Conservation (phyloP, 2,113 vertebrate species). For the Gopherus flavomarginatus region DNA sequence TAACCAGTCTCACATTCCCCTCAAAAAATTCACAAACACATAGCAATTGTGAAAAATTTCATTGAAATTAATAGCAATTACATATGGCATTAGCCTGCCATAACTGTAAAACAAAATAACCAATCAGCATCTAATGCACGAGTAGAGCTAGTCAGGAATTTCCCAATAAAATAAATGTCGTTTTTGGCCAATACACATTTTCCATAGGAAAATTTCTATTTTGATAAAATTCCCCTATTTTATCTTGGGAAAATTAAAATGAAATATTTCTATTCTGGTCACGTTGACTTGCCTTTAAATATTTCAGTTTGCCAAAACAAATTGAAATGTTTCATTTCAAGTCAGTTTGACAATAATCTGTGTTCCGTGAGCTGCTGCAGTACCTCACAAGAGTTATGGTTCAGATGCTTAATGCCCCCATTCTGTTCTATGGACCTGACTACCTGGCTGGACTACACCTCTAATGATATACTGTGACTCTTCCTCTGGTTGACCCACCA, state of each 20-base stretch:
- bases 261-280: neutral
- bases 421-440: neutral
- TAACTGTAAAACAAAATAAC: constrained; percentile 33
- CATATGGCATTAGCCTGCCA: neutral
- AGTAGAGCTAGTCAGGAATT: neutral
- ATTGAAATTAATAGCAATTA: constrained; percentile 2
- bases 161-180: neutral
- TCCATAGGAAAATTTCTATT: neutral
- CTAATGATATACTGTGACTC: neutral
- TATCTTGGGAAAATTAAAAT: neutral
- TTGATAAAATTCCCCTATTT: neutral
- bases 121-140: neutral
- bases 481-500: neutral
- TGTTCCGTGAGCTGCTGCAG: neutral
- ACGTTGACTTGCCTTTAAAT: neutral
- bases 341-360: neutral
- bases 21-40: constrained; percentile 34
- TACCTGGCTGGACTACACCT: neutral
- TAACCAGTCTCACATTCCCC: neutral
- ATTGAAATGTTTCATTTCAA: neutral
- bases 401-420: neutral
- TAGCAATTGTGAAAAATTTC: constrained; percentile 22
- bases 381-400: neutral
- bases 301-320: neutral
- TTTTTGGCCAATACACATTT: neutral